Percentiles rank a stretch among this genome's conserved stretches.
These are phyloP conservation scores for Leucophenga varia DNA, from an alignment of 1,140 invertebrate genomes.

Conservation along the genomic window DNA sequence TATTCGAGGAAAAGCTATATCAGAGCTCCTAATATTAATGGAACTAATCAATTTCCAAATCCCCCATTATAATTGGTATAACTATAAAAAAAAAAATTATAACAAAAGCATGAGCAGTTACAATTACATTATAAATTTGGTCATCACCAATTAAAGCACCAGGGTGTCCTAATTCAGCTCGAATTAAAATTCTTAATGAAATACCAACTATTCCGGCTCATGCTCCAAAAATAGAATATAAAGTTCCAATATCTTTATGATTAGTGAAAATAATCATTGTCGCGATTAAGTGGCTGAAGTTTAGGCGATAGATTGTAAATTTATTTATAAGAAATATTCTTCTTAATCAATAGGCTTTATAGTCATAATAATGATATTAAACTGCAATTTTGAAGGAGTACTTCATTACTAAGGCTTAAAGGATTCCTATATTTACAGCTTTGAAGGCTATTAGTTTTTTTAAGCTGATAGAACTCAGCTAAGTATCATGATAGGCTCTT, in stretches of 20 bases:
- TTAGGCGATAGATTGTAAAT: conserved; percentile 63
- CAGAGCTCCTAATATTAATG: conserved; percentile 70
- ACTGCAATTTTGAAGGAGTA: conserved; percentile 62
- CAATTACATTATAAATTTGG: conserved; percentile 72
- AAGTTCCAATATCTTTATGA: conserved; percentile 75
- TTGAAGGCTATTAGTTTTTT: conserved; percentile 65
- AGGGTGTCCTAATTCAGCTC: conserved; percentile 65
- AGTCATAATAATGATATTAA: conserved; percentile 59
- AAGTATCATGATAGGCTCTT: too few relatives aligned
- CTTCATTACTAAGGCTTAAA: conserved; percentile 58
- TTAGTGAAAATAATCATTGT: conserved; percentile 70
- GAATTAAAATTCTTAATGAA: conserved; percentile 67
- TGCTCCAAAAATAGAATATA: conserved; percentile 72
- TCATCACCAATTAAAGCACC: conserved; percentile 65
- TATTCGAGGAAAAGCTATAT: conserved; percentile 76
- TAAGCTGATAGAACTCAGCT: too few relatives aligned
- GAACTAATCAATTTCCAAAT: conserved; percentile 77
- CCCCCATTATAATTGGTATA: conserved; percentile 77
- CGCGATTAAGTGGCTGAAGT: conserved; percentile 59
- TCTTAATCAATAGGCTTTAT: conserved; percentile 58
- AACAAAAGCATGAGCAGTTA: conserved; percentile 73
- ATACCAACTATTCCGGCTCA: conserved; percentile 68
- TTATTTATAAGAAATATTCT: conserved; percentile 59
- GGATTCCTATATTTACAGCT: conserved; percentile 59
- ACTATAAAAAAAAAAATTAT: conserved; percentile 84